phyloP scores from a whole-genome alignment of 2,888 invertebrate genomes.

The Drosophila lutescens region DNA sequence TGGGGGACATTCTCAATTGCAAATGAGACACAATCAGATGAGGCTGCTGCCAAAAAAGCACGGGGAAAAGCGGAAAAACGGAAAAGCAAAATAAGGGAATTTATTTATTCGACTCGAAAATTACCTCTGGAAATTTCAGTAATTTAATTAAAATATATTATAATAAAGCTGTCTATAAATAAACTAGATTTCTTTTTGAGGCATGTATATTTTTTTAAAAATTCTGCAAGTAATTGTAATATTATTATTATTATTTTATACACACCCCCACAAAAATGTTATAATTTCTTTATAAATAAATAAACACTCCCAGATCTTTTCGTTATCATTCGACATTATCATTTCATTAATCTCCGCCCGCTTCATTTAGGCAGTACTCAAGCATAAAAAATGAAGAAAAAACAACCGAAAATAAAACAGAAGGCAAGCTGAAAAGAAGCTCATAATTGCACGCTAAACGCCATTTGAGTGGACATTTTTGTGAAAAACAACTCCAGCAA shows the following conservation, averaged over 20 bases:
- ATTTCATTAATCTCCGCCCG: constrained; percentile 15
- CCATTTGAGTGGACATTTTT: constrained; percentile 74
- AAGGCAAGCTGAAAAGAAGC: constrained; percentile 43
- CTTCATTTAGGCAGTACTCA: constrained; percentile 7
- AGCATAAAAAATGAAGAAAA: constrained; percentile 15
- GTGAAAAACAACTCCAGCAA: constrained; percentile 35
- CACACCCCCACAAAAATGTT: no score
- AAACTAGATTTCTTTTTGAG: no score
- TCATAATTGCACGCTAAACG: constrained; percentile 76
- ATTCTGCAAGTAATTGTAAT: no score
- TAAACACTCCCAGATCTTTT: constrained; percentile 9
- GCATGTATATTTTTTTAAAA: no score
- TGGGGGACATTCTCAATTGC: constrained; percentile 24
- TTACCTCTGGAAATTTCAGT: background rate
- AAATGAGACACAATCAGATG: constrained; percentile 47
- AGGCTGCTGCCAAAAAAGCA: background rate
- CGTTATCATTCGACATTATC: constrained; percentile 20
- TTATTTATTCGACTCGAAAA: background rate
- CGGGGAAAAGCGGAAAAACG: background rate
- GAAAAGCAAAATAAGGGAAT: background rate
- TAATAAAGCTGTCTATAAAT: background rate
- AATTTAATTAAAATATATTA: background rate
- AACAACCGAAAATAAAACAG: constrained; percentile 10
- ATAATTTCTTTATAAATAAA: no score
- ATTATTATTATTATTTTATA: no score